Base-by-base conservation (phyloP, 2,888 invertebrate genomes). In the Zhuqinia jingwanae region DNA sequence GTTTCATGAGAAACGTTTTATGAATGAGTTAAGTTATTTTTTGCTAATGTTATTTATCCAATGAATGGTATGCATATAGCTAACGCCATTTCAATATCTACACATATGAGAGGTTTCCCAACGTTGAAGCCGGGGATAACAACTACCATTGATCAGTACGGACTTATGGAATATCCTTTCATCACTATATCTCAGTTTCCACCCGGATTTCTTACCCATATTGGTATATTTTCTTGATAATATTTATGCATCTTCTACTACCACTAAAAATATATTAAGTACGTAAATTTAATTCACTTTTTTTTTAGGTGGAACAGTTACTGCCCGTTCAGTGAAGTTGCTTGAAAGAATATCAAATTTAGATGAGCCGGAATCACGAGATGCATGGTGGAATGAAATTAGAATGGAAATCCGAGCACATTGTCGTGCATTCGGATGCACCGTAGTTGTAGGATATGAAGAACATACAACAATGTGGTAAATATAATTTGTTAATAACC, bases 381-480 rank as follows among this genome's bases (percentile, higher is more conserved):
- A 98, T 91, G 96, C 96, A 0, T 99, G 99, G 98, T 99, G 99
- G 99, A 97, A 96, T 0, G 98, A 99, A 93, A 94, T 99, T 27
- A 93, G 99, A 75, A 97, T 97, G 92, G 99, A 99, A 94, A 96
- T 99, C 84, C 94, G 98, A 0, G 97, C 98, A 2, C 99, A 99
- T 92, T 97, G 97, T 5, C 94, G 97, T 53, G 96, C 98, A 0
- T 93, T 99, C 88, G 96, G 97, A 13, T 99, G 99, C 91, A 98
- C 98, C 92, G 97, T 98, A 5, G 97, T 99, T 68, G 93, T 99
- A 56, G 99, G 97, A 0, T 99, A 99, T 92, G 94, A 94, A n/a
- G 99, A 99, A 93, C 95, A 95, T 45, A 96, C 98, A 0, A 96
- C 96, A 88, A 98, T 99, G 91, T 97, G 97, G 98, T 97, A 93